Percentiles rank a stretch among this genome's conserved stretches.
Evolutionary conservation across 2,888 invertebrate genomes (phyloP).

Genomic region (Agrochola lychnidis): DNA sequence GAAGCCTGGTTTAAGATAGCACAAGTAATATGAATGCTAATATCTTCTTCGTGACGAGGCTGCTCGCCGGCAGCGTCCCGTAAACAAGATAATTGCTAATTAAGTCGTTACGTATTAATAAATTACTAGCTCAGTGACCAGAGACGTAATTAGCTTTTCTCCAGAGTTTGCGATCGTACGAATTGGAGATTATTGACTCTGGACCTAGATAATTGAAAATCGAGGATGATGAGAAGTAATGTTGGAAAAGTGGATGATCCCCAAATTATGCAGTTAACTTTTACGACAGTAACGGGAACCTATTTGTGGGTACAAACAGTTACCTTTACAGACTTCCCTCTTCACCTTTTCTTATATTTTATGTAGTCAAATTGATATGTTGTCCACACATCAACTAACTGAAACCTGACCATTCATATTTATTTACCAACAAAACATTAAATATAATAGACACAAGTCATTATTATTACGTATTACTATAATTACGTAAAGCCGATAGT

Average conservation of each 20-base stretch:
- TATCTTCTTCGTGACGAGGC: conserved; percentile 6
- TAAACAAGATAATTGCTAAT: conserved; percentile 45
- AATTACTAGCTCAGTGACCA: conserved; percentile 43
- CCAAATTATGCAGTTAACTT: neutral
- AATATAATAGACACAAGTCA: conserved; percentile 11
- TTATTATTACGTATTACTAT: conserved; percentile 49
- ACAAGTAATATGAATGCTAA: neutral
- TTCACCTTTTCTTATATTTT: neutral
- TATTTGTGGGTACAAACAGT: neutral
- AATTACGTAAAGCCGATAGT: conserved; percentile 55
- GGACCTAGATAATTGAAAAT: neutral
- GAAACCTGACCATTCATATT: neutral
- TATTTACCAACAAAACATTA: conserved; percentile 13
- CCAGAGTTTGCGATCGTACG: conserved; percentile 10
- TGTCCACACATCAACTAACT: neutral
- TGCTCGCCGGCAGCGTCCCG: conserved; percentile 25
- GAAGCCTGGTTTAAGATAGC: neutral
- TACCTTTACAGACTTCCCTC: neutral
- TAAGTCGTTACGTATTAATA: conserved; percentile 47
- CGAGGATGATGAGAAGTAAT: neutral
- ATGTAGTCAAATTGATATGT: neutral
- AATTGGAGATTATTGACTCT: conserved; percentile 3
- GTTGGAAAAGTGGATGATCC: neutral
- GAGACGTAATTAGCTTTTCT: conserved; percentile 40
- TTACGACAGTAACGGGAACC: neutral